Evolutionary conservation across 2,113 vertebrate species (phyloP).

Genomic region (Nyctibius bracteatus): DNA sequence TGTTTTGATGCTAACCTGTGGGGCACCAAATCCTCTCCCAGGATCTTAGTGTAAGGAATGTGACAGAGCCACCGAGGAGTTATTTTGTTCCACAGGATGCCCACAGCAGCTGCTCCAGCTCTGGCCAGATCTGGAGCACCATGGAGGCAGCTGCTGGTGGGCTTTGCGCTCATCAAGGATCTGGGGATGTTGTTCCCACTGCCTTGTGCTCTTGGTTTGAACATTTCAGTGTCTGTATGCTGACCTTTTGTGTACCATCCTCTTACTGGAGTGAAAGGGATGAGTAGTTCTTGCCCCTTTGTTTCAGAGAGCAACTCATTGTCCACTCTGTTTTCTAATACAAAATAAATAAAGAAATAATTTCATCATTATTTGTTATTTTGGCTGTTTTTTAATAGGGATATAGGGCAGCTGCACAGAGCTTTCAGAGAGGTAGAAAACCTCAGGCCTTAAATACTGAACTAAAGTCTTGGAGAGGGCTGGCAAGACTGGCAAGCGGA

Average conservation of each 20-base stretch:
- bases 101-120: neutral
- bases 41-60: neutral
- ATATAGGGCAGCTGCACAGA: neutral
- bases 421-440: constrained; percentile 35
- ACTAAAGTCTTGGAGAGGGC: neutral
- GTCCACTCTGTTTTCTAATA: constrained; percentile 49
- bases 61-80: neutral
- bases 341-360: constrained; percentile 53
- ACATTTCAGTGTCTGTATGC: neutral
- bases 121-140: neutral
- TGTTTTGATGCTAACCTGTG: neutral
- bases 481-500: neutral
- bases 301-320: constrained; percentile 53
- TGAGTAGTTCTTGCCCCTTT: constrained; percentile 6
- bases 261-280: constrained; percentile 27
- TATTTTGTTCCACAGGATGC: neutral
- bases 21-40: neutral
- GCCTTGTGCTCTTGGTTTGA: constrained; percentile 5
- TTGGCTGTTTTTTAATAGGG: constrained; percentile 44
- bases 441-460: neutral
- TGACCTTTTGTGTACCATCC: constrained; percentile 23
- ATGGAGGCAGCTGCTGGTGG: neutral
- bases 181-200: neutral
- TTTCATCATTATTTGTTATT: constrained; percentile 57
- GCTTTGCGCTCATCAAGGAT: neutral